Base-by-base conservation (phyloP, 2,797 vertebrate genomes). In the Cuculus canorus region DNA sequence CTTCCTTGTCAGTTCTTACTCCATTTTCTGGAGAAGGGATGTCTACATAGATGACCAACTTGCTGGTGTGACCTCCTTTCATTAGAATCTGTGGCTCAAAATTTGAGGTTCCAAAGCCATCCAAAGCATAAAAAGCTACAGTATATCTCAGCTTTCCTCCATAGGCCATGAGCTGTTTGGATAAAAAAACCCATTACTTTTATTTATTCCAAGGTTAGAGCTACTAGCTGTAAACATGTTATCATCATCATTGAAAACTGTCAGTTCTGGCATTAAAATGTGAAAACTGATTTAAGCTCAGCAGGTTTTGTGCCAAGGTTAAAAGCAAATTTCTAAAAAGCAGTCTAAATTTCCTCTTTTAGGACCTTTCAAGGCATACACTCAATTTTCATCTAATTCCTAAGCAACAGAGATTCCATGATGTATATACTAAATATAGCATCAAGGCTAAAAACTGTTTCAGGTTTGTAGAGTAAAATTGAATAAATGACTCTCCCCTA, bases 31-130 rank as follows among this genome's bases (percentile, higher is more conserved):
- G 99, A 8, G 98, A 95, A 1, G 96, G 96, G 11, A 97, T 81
- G 11, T 99, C 98, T 6, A 91, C 97, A 76, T 98, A 99, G 83
- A 99, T 99, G 76, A 99, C 97, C 28, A 98, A 76, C 92, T 99
- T 99, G 70, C 97, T 98, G 53, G 97, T 64, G 37, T 82, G 94
- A 47, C 99, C 99, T 11, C 99, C 99, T 91, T 98, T 99, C 91
- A 99, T 98, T 91, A 99, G 96, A 72, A 99, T 97, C 89, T 99
- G 99, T 61, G 99, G 99, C 96, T 99, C 99, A 82, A 98, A 98
- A 96, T 99, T 99, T 93, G 98, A 98, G 65, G 98, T 95, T 47
- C 99, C 99, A 3, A 90, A 73, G 41, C 98, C 98, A 2, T 98
- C 92, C 76, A 98, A 96, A 52, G 99, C 98, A 28, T 98, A 98